Conservation (phyloP, 2,797 vertebrate species). For the Lates japonicus region DNA sequence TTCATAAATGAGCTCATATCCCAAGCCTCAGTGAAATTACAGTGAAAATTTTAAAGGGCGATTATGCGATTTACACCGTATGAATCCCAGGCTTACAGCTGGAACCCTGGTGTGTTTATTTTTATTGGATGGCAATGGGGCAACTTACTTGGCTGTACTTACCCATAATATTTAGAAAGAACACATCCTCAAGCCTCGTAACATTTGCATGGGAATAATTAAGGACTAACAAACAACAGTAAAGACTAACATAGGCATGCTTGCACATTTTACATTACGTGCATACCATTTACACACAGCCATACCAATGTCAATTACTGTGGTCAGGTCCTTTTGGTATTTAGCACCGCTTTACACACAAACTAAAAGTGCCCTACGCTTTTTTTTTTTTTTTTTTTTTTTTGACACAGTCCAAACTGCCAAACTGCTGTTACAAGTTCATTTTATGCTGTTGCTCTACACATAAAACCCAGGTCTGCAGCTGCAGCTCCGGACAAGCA, state of each 20-base stretch:
- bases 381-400: no score
- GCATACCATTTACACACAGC: background rate
- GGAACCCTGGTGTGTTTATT: slow-evolving; percentile 61
- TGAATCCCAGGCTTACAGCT: slow-evolving; percentile 61
- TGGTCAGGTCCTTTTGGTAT: slow-evolving; percentile 2
- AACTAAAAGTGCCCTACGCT: background rate
- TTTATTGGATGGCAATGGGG: slow-evolving; percentile 54
- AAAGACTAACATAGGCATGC: background rate
- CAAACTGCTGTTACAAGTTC: background rate
- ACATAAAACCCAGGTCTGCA: background rate
- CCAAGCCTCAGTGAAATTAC: slow-evolving; percentile 65
- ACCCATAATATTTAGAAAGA: slow-evolving; percentile 40
- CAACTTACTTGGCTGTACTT: slow-evolving; percentile 22
- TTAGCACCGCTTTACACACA: no score
- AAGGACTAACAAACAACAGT: background rate
- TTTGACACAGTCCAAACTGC: background rate
- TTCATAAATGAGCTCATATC: slow-evolving; percentile 72
- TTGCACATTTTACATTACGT: background rate
- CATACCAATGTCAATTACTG: background rate
- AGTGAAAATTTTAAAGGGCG: slow-evolving; percentile 52
- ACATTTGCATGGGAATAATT: slow-evolving; percentile 15
- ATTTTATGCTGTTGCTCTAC: background rate
- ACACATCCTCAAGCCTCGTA: slow-evolving; percentile 31
- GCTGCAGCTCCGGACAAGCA: no score
- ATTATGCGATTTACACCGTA: slow-evolving; percentile 73